Conservation (phyloP, 1,140 invertebrate species). For the Dufourea novaeangliae region DNA sequence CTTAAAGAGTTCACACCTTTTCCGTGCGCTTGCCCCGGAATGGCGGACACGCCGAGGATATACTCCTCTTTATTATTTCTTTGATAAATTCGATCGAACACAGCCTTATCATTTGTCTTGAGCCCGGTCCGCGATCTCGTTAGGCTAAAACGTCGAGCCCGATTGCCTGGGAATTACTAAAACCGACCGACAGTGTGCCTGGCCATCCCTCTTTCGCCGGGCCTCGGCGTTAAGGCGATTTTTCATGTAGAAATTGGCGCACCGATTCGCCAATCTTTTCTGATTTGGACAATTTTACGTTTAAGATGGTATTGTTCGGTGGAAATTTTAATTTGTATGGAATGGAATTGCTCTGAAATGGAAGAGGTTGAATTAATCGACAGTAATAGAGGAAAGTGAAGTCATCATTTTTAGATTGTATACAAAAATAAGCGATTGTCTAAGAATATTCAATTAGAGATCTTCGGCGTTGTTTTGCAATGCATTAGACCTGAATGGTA, state of each 20-base stretch:
- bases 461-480: too few species aligned
- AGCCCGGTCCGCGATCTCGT: background rate
- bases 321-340: too few species aligned
- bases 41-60: slow-evolving; percentile 56
- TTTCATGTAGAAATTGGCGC: background rate
- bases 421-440: too few species aligned
- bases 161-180: background rate
- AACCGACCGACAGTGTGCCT: background rate
- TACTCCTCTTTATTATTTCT: slow-evolving; percentile 67
- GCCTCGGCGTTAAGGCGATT: background rate
- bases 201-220: background rate
- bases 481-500: too few species aligned
- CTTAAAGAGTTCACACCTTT: slow-evolving; percentile 81
- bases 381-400: too few species aligned
- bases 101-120: slow-evolving; percentile 66
- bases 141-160: slow-evolving; percentile 1
- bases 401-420: too few species aligned
- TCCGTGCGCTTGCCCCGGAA: slow-evolving; percentile 62
- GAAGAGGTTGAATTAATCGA: too few species aligned
- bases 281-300: too few species aligned
- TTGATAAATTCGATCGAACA: slow-evolving; percentile 65
- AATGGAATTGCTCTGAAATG: too few species aligned
- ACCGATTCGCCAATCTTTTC: background rate
- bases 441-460: too few species aligned
- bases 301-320: too few species aligned